These are phyloP conservation scores for Apamea anceps DNA, from an alignment of 2,888 invertebrate species.

Conservation along the genomic window DNA sequence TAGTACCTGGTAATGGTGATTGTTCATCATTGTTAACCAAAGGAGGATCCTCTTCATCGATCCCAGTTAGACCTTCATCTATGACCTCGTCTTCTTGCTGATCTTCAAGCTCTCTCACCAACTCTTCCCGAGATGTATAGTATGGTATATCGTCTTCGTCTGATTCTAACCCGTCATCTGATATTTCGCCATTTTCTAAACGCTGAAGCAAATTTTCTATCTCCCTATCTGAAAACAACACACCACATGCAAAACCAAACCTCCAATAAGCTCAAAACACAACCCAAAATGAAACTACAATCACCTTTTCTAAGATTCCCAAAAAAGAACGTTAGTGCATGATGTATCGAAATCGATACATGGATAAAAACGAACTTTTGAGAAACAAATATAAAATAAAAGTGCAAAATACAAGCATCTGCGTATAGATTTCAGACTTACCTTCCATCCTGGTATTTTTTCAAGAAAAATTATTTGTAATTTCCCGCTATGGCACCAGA, in stretches of 20 bases:
- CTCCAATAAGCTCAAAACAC: slow-evolving; percentile 43
- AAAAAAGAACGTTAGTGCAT: slow-evolving; percentile 34
- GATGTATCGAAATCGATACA: slow-evolving; percentile 42
- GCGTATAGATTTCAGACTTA: too few species aligned
- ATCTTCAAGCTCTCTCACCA: slow-evolving; percentile 41
- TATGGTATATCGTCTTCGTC: slow-evolving; percentile 47
- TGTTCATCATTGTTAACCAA: slow-evolving; percentile 7
- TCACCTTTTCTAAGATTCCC: too few species aligned
- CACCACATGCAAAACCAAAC: slow-evolving; percentile 34
- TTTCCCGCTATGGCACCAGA: too few species aligned
- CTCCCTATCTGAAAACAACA: slow-evolving; percentile 41
- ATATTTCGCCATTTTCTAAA: slow-evolving; percentile 50
- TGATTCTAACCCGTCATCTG: slow-evolving; percentile 50
- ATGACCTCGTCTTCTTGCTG: slow-evolving; percentile 29
- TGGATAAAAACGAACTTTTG: slow-evolving; percentile 29
- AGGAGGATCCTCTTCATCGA: slow-evolving; percentile 7
- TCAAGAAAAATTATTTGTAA: too few species aligned
- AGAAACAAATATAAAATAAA: not conserved
- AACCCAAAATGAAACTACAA: slow-evolving; percentile 29
- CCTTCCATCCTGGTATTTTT: too few species aligned
- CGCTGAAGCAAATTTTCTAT: slow-evolving; percentile 39
- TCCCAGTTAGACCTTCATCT: slow-evolving; percentile 13
- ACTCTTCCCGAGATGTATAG: slow-evolving; percentile 36
- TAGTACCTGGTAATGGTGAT: not conserved
- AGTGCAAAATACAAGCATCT: too few species aligned